Base-by-base conservation (phyloP, 2,797 vertebrate species). In the Epinephelus coioides region DNA sequence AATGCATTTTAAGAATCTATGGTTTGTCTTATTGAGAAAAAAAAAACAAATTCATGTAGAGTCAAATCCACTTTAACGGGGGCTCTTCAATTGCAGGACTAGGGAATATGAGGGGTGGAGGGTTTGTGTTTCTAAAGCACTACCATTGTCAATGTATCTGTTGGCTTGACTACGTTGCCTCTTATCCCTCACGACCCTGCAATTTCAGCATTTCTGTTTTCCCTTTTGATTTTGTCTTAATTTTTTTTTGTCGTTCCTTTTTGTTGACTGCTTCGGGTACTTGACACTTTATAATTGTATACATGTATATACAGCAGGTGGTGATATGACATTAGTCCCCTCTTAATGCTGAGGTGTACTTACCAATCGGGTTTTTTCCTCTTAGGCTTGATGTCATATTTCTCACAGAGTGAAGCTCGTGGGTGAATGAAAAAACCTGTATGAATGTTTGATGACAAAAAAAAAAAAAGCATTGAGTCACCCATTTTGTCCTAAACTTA, bases 261-360 rank as follows among this genome's bases (percentile, higher is more conserved):
- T 90, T 93, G 87, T 95, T 95, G 92, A 95, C 92, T 95, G 91
- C 94, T 95, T 95, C 79, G 95, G 96, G 95, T 96, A 96, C 96
- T 95, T 96, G 96, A 96, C 96, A 96, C 95, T 96, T 96, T 96
- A 96, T 92, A 93, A 95, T 95, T 96, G 91, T 95, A 95, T 90
- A 93, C 90, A 91, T 95, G 93, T 95, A 92, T 90, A 94, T 94
- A 95, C 92, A 92, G 93, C 93, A 93, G 92, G 92, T 92, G 92
- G 91, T 91, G 88, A 94, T 91, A 90, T 93, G 92, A 91, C 89
- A 93, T 94, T 86, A 82, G 88, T 91, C 88, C 90, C 91, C 88
- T 92, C 92, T 91, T 94, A 91, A 91, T 91, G 87, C 87, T 89
- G 95, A 94, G 92, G 91, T 94, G 89, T 94, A 92, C 91, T 94